A percentile compares a stretch with the other conserved stretches of the same genome.
phyloP scores from a whole-genome alignment of 2,888 invertebrate species.

The Melipona beecheii region DNA sequence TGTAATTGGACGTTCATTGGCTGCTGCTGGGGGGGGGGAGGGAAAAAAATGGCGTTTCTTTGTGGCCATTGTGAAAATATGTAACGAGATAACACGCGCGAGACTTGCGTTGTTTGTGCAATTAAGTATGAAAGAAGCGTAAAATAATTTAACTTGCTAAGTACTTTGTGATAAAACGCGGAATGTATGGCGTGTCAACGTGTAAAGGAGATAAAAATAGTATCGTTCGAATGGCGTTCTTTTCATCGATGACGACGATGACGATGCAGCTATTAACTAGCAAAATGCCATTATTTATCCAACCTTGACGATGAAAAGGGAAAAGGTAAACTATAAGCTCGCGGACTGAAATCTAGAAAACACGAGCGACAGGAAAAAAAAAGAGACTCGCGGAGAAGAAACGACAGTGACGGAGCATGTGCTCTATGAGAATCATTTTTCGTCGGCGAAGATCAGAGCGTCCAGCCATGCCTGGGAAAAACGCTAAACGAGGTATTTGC shows the following conservation, averaged over 20 bases:
- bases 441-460: constrained; percentile 56
- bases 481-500: constrained; percentile 54
- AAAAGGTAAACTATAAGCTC: constrained; percentile 19
- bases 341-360: constrained; percentile 53
- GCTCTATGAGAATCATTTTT: constrained; percentile 57
- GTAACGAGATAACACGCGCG: too few species aligned
- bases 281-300: constrained; percentile 78
- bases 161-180: neutral
- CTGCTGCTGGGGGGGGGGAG: too few species aligned
- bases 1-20: neutral
- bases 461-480: constrained; percentile 51
- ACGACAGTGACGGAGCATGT: constrained; percentile 47
- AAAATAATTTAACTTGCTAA: neutral
- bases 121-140: neutral
- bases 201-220: constrained; percentile 5
- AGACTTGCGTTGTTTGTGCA: neutral
- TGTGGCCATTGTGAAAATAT: too few species aligned
- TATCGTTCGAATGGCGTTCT: neutral
- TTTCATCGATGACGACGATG: constrained; percentile 61
- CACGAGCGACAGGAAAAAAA: constrained; percentile 45
- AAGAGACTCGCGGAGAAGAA: constrained; percentile 18
- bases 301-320: constrained; percentile 57
- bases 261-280: constrained; percentile 76
- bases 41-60: neutral
- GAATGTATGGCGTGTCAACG: neutral